Evolutionary conservation across 2,888 invertebrate species (phyloP), one percentile per base, ranked within the genome.

Genomic region (Phortica magna): DNA sequence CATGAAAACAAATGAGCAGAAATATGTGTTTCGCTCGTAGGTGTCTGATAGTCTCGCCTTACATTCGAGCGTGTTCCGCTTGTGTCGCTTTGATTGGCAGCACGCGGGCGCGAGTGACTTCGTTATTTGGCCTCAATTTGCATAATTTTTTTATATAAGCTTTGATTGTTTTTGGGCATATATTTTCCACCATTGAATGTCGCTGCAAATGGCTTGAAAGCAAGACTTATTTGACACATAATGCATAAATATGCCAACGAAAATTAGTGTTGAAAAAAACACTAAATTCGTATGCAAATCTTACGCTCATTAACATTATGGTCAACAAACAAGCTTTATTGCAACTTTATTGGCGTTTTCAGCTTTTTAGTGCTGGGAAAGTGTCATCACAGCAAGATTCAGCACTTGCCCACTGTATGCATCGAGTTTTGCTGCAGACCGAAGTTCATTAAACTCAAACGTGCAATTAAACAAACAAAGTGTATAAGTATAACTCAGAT

Each of bases 391-490:
- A 31, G 31, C 31, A 31, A 31, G 5, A 31, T 31, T 31, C 31
- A 31, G 31, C 31, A 31, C 31, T 31, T 31, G 31, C 31, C 31
- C 31, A 31, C 31, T 31, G 31, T 48, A 48, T 48, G 48, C 3
- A 9, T 2, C 14, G 7, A 48, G 48, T 14, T 48, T 48, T 48
- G 48, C 48, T 1, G 48, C 14, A 2, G 7, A 48, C 4, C 41
- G 2, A 71, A 71, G 70, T 71, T 71, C 70, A 71, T 71, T 71
- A 71, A 71, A 71, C 70, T 53, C 55, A 7, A 70, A n/a, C 12
- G 53, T 31, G 55, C 70, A 55, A 55, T 71, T 55, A 53, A 22
- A n/a, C 14, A 71, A 22, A 31, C 53, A 55, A 71, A 71, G 19
- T 61, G 61, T 12, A 10, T 61, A 55, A 55, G 17, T 17, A 55